Evolutionary conservation across 2,113 vertebrate species (phyloP), one percentile per base, ranked within the genome.

Genomic region (Psilopsiagon aurifrons): DNA sequence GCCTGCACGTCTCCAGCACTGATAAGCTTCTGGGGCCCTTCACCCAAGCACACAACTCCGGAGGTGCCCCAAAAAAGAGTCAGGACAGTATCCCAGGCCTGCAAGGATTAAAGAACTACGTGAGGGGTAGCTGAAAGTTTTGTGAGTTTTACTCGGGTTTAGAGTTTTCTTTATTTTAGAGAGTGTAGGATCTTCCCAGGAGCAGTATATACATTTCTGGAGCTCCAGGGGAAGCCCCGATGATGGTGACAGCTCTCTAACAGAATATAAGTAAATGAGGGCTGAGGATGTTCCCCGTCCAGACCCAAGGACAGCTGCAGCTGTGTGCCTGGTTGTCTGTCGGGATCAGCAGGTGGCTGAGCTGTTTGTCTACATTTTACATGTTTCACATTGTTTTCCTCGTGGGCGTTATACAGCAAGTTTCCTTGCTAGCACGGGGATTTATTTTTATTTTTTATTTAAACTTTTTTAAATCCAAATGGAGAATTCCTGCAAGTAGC

Each of bases 281-380:
- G 35, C 59, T 43, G 60, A 59, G 23, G 46, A 55, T 49, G 44
- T 29, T 85, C 59, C 59, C 0, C 63, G 18, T 64, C 20, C 67
- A 44, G 78, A 84, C 3, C 18, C 31, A 31, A 29, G n/a, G 81
- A 23, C 35, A 88, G 84, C 59, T 81, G 81, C 91, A 87, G 69
- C 93, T 95, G 60, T 62, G 24, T 63, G 81, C 66, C 74, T 82
- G 57, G 74, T 87, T 92, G 81, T 82, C 78, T 4, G 4, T 13
- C 1, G 0, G 47, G 28, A 37, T 91, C 84, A 96, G 87, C 89
- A 95, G 94, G 96, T 96, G 75, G 70, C 52, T 87, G 77, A 94
- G 57, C 29, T 82, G 47, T 73, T 89, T 92, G 57, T 79, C 93
- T 82, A 37, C 29, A 25, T 77, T 89, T 78, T 67, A 31, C 69